Percentiles rank a stretch among this genome's conserved stretches.
Conservation (phyloP, 2,797 vertebrate genomes). For the Helostoma temminkii region DNA sequence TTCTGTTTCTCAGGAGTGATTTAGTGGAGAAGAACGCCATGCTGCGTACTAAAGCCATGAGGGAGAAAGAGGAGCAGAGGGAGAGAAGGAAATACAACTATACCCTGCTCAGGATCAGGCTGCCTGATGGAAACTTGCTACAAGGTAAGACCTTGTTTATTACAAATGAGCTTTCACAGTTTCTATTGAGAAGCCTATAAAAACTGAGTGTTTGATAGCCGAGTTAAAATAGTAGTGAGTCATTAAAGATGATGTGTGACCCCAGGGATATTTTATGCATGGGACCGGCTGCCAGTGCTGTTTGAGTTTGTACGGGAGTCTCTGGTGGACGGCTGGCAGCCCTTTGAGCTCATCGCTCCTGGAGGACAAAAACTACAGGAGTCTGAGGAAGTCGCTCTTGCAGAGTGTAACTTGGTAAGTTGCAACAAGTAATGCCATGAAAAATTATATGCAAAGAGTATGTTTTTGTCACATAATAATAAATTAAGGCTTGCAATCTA, state of each 20-base stretch:
- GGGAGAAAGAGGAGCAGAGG: conserved; percentile 93
- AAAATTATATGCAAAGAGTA: not conserved
- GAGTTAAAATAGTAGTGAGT: not conserved
- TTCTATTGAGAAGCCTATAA: not conserved
- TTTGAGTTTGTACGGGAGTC: conserved; percentile 90
- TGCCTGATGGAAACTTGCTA: conserved; percentile 92
- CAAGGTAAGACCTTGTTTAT: conserved; percentile 82
- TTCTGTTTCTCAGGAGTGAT: conserved; percentile 84
- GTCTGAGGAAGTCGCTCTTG: conserved; percentile 85
- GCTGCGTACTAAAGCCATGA: conserved; percentile 95
- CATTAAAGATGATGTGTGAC: not conserved
- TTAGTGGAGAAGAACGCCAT: conserved; percentile 88
- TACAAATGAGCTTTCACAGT: not conserved
- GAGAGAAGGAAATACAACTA: conserved; percentile 94
- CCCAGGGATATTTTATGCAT: conserved; percentile 93
- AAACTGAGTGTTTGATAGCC: not conserved
- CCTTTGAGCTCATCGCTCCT: conserved; percentile 92
- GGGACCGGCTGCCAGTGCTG: conserved; percentile 87
- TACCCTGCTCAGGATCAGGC: conserved; percentile 89
- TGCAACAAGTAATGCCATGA: not conserved
- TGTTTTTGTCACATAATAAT: not conserved
- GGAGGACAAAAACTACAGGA: conserved; percentile 90
- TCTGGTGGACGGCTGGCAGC: conserved; percentile 92
- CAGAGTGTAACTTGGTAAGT: conserved; percentile 93
- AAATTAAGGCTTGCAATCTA: not conserved